These are phyloP conservation scores for Panopea generosa DNA, from an alignment of 2,888 invertebrate genomes.

Conservation along the genomic window DNA sequence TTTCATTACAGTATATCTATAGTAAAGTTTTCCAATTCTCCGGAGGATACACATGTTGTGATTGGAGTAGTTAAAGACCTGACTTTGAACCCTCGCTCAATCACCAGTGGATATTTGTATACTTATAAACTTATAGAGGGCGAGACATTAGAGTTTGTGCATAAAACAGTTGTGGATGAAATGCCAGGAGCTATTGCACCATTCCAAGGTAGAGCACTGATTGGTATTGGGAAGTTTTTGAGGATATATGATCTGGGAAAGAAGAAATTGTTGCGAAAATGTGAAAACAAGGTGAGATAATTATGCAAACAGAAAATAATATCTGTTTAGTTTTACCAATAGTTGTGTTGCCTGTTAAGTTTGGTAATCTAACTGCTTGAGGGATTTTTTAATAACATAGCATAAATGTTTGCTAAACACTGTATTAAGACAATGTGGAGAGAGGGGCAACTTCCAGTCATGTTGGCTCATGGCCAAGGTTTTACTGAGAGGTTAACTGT, in stretches of 20 bases:
- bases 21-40: slow-evolving; percentile 91
- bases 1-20: slow-evolving; percentile 90
- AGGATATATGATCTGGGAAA: slow-evolving; percentile 98
- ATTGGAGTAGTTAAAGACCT: slow-evolving; percentile 97
- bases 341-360: too few relatives aligned
- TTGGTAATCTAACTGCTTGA: too few relatives aligned
- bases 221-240: slow-evolving; percentile 96
- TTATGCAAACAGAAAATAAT: not conserved
- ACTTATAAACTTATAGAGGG: slow-evolving; percentile 92
- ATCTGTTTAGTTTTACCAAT: too few relatives aligned
- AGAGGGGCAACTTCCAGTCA: too few relatives aligned
- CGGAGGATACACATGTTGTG: slow-evolving; percentile 89
- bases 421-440: too few relatives aligned
- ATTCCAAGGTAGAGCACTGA: slow-evolving; percentile 93
- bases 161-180: slow-evolving; percentile 97
- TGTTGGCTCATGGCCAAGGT: too few relatives aligned
- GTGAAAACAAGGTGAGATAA: slow-evolving; percentile 93
- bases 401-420: too few relatives aligned
- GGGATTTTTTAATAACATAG: too few relatives aligned
- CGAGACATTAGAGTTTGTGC: slow-evolving; percentile 94
- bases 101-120: slow-evolving; percentile 93
- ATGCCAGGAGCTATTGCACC: slow-evolving; percentile 88
- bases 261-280: slow-evolving; percentile 97
- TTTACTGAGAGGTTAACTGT: too few relatives aligned
- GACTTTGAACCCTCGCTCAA: slow-evolving; percentile 94